A percentile compares a stretch with the other conserved stretches of the same genome.
Evolutionary conservation across 1,140 invertebrate species (phyloP).

Genomic region (Cotesia chilonis): DNA sequence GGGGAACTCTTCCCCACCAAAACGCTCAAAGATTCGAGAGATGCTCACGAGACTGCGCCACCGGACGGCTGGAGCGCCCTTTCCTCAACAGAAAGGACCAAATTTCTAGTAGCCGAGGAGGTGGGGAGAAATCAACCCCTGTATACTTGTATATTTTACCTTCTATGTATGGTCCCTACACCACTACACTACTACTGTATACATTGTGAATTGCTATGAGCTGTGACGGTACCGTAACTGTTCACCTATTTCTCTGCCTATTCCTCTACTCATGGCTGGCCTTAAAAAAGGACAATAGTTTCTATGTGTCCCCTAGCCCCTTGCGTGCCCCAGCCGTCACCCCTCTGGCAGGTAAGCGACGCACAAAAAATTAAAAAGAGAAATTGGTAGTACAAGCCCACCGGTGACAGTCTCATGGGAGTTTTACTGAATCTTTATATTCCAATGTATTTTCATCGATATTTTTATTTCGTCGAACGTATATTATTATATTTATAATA

Average conservation of each 20-base stretch:
- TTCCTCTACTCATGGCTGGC: neutral
- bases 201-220: too few species aligned
- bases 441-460: conserved; percentile 25
- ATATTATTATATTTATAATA: too few species aligned
- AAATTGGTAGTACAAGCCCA: conserved; percentile 22
- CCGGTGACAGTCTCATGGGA: conserved; percentile 34
- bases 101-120: neutral
- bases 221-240: conserved; percentile 32
- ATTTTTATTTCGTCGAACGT: neutral
- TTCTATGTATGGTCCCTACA: too few species aligned
- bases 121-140: conserved; percentile 26
- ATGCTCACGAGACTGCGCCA: conserved; percentile 42
- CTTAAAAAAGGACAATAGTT: conserved; percentile 32
- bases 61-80: conserved; percentile 36
- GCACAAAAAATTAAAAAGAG: conserved; percentile 14
- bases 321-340: too few species aligned
- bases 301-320: too few species aligned
- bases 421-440: conserved; percentile 33
- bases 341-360: conserved; percentile 28
- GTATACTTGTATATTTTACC: neutral
- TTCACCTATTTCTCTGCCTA: conserved; percentile 27
- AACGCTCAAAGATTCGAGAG: neutral
- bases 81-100: neutral
- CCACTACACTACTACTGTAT: too few species aligned
- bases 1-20: conserved; percentile 28